phyloP scores from a whole-genome alignment of 2,888 invertebrate species.

The Anodontia alba region DNA sequence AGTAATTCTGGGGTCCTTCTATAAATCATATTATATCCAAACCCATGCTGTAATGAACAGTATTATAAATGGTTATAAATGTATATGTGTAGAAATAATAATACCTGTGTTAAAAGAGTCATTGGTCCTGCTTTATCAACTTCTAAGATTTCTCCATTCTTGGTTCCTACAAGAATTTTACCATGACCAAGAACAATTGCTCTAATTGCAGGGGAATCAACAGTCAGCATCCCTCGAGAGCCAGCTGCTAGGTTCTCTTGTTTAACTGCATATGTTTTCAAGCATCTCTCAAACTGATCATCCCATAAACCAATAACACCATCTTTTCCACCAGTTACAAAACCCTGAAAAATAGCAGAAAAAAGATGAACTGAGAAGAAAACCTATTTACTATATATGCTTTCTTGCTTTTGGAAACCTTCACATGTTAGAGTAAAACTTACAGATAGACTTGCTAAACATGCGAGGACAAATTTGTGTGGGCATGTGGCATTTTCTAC shows the following conservation, averaged over 20 bases:
- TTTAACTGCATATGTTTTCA: constrained; percentile 84
- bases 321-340: constrained; percentile 85
- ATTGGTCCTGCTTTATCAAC: constrained; percentile 84
- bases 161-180: constrained; percentile 85
- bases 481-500: no score
- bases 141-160: constrained; percentile 85
- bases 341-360: constrained; percentile 78
- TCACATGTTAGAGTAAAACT: not conserved
- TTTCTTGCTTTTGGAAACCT: not conserved
- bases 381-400: not conserved
- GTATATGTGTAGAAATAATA: no score
- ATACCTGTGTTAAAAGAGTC: constrained; percentile 83
- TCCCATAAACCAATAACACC: constrained; percentile 85
- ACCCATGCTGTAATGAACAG: no score
- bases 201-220: constrained; percentile 82
- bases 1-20: no score
- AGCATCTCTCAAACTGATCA: constrained; percentile 83
- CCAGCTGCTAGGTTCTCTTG: constrained; percentile 77
- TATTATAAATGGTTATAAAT: no score
- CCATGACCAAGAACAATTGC: constrained; percentile 84
- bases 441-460: not conserved
- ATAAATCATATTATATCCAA: no score
- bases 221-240: constrained; percentile 77
- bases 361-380: no score
- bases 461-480: no score